Base-by-base conservation (phyloP, 2,113 vertebrate species). In the Callionymus lyra region DNA sequence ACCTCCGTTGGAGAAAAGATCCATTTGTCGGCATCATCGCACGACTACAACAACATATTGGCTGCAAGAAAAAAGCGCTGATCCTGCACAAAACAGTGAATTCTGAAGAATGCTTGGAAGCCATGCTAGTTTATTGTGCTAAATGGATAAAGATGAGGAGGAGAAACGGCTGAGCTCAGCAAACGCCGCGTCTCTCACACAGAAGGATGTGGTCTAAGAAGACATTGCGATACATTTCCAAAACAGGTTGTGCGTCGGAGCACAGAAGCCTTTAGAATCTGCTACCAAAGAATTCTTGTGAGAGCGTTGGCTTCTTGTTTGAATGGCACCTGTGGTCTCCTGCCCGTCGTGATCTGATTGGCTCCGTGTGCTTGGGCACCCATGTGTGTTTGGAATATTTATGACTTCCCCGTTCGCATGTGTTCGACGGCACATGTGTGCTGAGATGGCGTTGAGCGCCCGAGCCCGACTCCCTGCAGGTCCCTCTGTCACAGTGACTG, bases 401-500 rank as follows among this genome's bases (percentile, higher is more conserved):
- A 44, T 55, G 16, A 44, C 21, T 19, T 45, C 38, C 12, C 12
- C 10, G 32, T 1, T 18, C 16, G 5, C 21, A 31, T 35, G 44
- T 27, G 41, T 44, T 37, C 33, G 34, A 31, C 47, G 8, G 43
- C 31, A 19, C 14, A n/a, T 21, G 10, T 17, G 13, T 35, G 35
- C 21, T 16, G 27, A 31, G 55, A 53, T 40, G 44, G 37, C 61
- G 35, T 49, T 54, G 60, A 41, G 66, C 72, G 57, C 48, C 54
- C 12, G 57, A 60, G 57, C 60, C 56, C 44, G 63, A 70, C 60
- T 77, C 64, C 61, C 67, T 63, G 66, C 72, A 62, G 63, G n/a
- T n/a, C 70, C 56, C 44, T 72, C 65, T 74, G 69, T 75, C 71
- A 75, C 62, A 48, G 70, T 74, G 70, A 72, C 78, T 78, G 71